These are phyloP conservation scores for Drosophila obscura DNA, from an alignment of 1,140 invertebrate species.

Conservation along the genomic window DNA sequence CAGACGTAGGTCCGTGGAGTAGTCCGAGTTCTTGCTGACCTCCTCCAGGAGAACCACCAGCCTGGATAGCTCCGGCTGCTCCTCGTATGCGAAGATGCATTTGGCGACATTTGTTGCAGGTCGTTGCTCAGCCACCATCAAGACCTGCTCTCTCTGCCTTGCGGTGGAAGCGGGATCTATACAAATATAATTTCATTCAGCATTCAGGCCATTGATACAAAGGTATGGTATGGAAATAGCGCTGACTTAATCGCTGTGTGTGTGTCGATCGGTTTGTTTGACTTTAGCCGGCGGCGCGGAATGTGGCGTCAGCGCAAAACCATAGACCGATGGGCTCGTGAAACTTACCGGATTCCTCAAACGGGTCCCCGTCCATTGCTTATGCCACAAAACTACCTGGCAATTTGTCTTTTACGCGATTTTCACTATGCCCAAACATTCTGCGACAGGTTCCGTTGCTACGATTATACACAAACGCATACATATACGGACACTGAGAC, in stretches of 20 bases:
- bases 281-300: too few species aligned
- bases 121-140: constrained; percentile 58
- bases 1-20: constrained; percentile 63
- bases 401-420: too few species aligned
- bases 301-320: constrained; percentile 14
- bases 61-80: constrained; percentile 32
- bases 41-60: constrained; percentile 66
- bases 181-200: constrained; percentile 12
- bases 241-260: constrained; percentile 55
- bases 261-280: constrained; percentile 11
- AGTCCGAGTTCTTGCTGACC: constrained; percentile 70
- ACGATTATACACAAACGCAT: too few species aligned
- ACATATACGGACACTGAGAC: too few species aligned
- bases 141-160: constrained; percentile 24
- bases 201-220: constrained; percentile 23
- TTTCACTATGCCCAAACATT: too few species aligned
- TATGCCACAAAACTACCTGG: too few species aligned
- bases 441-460: too few species aligned
- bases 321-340: too few species aligned
- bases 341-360: too few species aligned
- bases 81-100: constrained; percentile 59
- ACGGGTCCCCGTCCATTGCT: too few species aligned
- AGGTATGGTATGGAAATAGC: constrained; percentile 46
- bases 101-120: constrained; percentile 68
- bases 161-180: not conserved